Evolutionary conservation across 2,113 vertebrate genomes (phyloP).

Genomic region (Hipposideros armiger): DNA sequence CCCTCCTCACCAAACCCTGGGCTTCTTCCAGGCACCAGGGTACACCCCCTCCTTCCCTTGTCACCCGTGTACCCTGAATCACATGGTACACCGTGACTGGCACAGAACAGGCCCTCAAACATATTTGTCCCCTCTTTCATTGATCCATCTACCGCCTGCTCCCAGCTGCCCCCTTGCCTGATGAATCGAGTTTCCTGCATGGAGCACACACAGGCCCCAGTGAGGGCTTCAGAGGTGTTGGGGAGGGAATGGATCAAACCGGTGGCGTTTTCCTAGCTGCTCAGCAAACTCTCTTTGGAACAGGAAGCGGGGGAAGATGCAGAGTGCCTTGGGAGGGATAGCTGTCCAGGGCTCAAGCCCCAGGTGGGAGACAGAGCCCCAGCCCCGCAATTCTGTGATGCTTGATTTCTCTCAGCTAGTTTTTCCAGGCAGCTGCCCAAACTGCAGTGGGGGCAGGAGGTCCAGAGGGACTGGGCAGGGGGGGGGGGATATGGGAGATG

Average conservation of each 20-base stretch:
- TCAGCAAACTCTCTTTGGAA: background rate
- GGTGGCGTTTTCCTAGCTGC: background rate
- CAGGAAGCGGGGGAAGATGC: background rate
- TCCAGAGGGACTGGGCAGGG: background rate
- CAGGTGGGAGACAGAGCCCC: background rate
- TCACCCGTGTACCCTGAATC: background rate
- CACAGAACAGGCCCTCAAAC: background rate
- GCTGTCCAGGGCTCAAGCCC: too few relatives aligned
- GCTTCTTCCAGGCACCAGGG: background rate
- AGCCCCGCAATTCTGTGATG: background rate
- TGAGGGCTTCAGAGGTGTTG: background rate
- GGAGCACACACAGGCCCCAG: too few relatives aligned
- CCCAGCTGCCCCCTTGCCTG: background rate
- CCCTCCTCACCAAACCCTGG: background rate
- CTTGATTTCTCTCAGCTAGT: background rate
- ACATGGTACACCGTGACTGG: background rate
- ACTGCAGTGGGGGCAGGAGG: background rate
- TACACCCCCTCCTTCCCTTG: background rate
- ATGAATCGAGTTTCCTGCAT: accelerated
- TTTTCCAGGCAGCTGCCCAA: background rate
- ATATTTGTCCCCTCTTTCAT: background rate
- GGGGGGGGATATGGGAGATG: accelerated
- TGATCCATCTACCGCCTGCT: background rate
- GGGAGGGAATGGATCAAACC: too few relatives aligned
- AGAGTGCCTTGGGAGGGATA: background rate